phyloP scores from a whole-genome alignment of 2,888 invertebrate species.

The Drosophila putrida region DNA sequence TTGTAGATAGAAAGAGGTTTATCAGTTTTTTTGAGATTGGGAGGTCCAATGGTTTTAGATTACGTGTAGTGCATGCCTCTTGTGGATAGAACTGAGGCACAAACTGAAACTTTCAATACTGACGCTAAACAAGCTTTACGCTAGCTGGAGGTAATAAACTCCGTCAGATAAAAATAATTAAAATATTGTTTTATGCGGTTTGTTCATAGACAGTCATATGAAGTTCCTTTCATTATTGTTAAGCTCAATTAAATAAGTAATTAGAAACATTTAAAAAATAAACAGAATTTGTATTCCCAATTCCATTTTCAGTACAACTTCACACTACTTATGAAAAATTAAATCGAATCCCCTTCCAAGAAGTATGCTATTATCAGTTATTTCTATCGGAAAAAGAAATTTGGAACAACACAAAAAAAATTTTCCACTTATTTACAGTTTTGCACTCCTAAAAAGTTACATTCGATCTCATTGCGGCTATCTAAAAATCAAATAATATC shows the following conservation, averaged over 20 bases:
- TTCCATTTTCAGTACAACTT: neutral
- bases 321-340: neutral
- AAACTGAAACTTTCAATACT: slow-evolving; percentile 15
- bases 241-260: neutral
- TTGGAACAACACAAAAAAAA: neutral
- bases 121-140: neutral
- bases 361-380: neutral
- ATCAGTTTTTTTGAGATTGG: slow-evolving; percentile 1
- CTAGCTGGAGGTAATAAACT: slow-evolving; percentile 5
- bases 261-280: neutral
- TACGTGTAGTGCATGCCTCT: slow-evolving; percentile 32
- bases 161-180: neutral
- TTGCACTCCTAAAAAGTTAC: neutral
- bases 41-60: slow-evolving; percentile 22
- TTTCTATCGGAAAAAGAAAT: neutral
- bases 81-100: too few species aligned
- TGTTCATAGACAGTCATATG: too few species aligned
- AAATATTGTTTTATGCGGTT: neutral
- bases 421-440: neutral
- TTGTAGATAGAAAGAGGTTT: neutral
- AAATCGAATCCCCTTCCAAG: neutral
- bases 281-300: neutral
- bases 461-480: neutral
- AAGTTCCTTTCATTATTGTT: neutral
- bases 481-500: slow-evolving; percentile 8